Evolutionary conservation across 2,888 invertebrate species (phyloP), one percentile per base, ranked within the genome.

Genomic region (Lathronympha strigana): DNA sequence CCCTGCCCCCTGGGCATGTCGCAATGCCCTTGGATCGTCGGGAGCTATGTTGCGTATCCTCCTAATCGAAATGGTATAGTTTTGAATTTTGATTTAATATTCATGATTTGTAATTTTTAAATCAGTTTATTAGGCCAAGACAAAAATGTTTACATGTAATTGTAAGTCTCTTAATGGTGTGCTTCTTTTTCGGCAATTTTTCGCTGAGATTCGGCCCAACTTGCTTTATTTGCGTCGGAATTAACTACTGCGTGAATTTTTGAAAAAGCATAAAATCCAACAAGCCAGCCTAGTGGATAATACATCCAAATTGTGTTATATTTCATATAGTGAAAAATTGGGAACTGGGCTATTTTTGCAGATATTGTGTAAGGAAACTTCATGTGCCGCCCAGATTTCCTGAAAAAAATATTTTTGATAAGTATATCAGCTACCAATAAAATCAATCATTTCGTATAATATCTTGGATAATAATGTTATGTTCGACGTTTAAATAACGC

Each of bases 281-380:
- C 57, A 8, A 93, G 67, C 4, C 93, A 69, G 4, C 94, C 93
- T 64, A 94, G 73, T 0, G 94, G 86, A 74, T 94, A 95, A 82
- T 95, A 97, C 87, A 93, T 95, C 92, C 94, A 95, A 67, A 95
- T 90, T 94, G 95, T 96, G 72, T 95, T 94, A 73, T 97, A 94
- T 74, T 94, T 93, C 73, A 94, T 85, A 78, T 97, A 95, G 78
- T 87, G 93, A 79, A 94, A 95, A 69, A 92, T 92, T n/a, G 98
- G 98, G 78, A 97, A 98, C 78, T 96, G 96, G 6, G 94, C 95
- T 4, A 97, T 74, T 88, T 97, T 97, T 0, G 97, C 96, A 0
- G 95, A 87, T 28, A 95, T 81, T 0, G 97, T 97, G 83, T 97
- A 97, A 0, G 98, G 97, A 83, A 90, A 98, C 82, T 95, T 97